Conservation (phyloP, 2,797 vertebrate species). For the Paramormyrops hopkinsi region DNA sequence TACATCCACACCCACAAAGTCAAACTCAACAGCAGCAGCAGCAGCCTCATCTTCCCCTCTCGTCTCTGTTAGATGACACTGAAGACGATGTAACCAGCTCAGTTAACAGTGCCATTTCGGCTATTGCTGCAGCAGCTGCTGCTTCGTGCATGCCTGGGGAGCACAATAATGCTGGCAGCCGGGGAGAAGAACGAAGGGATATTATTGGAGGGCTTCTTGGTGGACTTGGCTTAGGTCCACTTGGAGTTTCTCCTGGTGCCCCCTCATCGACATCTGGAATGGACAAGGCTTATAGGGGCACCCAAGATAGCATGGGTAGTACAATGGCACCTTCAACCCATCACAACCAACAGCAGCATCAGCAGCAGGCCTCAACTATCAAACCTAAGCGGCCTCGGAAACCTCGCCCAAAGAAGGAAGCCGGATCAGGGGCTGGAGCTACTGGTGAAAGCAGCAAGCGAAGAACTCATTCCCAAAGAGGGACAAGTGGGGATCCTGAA, state of each 20-base stretch:
- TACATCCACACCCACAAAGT: slow-evolving; percentile 73
- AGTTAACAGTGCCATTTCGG: slow-evolving; percentile 73
- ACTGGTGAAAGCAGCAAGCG: slow-evolving; percentile 57
- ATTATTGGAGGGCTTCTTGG: slow-evolving; percentile 74
- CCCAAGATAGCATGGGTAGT: slow-evolving; percentile 50
- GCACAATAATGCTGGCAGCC: slow-evolving; percentile 56
- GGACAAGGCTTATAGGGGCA: slow-evolving; percentile 67
- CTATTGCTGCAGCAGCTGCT: slow-evolving; percentile 64
- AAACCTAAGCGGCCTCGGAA: slow-evolving; percentile 70
- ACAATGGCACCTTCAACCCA: slow-evolving; percentile 24
- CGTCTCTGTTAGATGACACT: slow-evolving; percentile 72
- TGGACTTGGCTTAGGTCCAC: slow-evolving; percentile 69
- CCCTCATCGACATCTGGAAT: slow-evolving; percentile 65
- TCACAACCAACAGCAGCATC: slow-evolving; percentile 44
- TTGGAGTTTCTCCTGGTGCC: slow-evolving; percentile 52
- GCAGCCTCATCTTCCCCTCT: slow-evolving; percentile 69
- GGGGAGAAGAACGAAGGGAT: slow-evolving; percentile 72
- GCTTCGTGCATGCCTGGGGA: slow-evolving; percentile 46
- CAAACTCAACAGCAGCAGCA: slow-evolving; percentile 65
- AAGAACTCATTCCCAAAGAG: slow-evolving; percentile 64
- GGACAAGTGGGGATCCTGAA: slow-evolving; percentile 55
- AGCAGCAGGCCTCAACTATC: slow-evolving; percentile 57
- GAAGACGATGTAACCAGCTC: slow-evolving; percentile 77
- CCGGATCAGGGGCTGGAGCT: slow-evolving; percentile 37
- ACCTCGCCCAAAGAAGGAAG: slow-evolving; percentile 66